A percentile compares a stretch with the other conserved stretches of the same genome.
Conservation (phyloP, 2,888 invertebrate genomes). For the Tetramorium bicarinatum region DNA sequence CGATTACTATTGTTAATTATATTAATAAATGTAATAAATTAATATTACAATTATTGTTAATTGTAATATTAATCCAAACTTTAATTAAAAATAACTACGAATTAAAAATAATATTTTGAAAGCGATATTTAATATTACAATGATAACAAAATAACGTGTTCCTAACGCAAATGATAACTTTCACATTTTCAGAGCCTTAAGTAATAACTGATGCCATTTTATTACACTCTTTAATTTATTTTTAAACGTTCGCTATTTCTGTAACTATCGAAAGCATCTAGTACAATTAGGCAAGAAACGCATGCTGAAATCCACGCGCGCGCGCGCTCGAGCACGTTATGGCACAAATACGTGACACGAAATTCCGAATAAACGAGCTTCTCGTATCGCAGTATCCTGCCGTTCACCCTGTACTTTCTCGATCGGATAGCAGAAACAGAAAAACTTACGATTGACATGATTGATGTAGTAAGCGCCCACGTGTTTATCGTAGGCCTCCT, state of each 20-base stretch:
- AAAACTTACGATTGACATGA: conserved; percentile 96
- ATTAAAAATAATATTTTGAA: not conserved
- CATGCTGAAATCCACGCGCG: conserved; percentile 1
- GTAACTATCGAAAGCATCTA: not conserved
- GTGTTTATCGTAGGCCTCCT: conserved; percentile 97
- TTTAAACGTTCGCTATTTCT: not conserved
- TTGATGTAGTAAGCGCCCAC: conserved; percentile 99
- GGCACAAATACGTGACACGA: conserved; percentile 22
- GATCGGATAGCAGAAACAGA: conserved; percentile 41
- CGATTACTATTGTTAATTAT: not conserved
- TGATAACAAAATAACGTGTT: not conserved
- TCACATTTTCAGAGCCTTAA: not conserved
- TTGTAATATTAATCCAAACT: not conserved
- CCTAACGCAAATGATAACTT: not conserved
- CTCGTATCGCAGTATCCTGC: conserved; percentile 3
- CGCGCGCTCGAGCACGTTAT: not conserved
- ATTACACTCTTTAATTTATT: not conserved
- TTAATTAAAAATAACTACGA: not conserved
- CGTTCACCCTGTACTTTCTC: conserved; percentile 28
- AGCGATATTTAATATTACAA: not conserved
- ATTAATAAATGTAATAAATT: not conserved
- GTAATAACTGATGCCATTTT: no score
- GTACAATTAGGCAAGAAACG: not conserved
- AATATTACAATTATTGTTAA: not conserved
- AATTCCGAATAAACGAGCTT: conserved; percentile 28